A percentile compares a stretch with the other conserved stretches of the same genome.
Evolutionary conservation across 2,888 invertebrate species (phyloP).

Genomic region (Anthophora plumipes): DNA sequence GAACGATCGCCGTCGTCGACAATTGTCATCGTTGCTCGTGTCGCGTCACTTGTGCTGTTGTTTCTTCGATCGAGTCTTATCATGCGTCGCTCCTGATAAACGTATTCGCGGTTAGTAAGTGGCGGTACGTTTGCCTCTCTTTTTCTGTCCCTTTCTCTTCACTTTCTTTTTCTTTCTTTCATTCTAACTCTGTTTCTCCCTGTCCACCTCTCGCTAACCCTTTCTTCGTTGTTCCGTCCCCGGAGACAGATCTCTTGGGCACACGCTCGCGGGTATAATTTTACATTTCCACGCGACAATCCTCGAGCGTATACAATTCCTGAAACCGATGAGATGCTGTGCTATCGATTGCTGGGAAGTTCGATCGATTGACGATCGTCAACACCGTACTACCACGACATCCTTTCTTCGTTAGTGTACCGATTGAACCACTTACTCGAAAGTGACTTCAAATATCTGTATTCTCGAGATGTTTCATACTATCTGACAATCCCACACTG

Average conservation of each 20-base stretch:
- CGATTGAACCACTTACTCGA: too few species aligned
- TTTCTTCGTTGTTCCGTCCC: constrained; percentile 2
- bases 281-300: constrained; percentile 9
- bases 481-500: background rate
- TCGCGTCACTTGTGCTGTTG: constrained; percentile 32
- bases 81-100: constrained; percentile 67
- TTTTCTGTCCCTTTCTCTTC: constrained; percentile 31
- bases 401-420: too few species aligned
- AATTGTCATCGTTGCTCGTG: constrained; percentile 50
- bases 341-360: background rate
- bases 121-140: constrained; percentile 54
- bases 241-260: constrained; percentile 40
- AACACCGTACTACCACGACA: too few species aligned
- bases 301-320: background rate
- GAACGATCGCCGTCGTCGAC: constrained; percentile 69
- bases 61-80: constrained; percentile 51
- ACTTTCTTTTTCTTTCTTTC: background rate
- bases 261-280: constrained; percentile 50
- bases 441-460: background rate
- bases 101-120: constrained; percentile 70
- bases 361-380: background rate
- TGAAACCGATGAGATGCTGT: constrained; percentile 3
- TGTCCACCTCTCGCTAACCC: background rate
- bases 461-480: background rate
- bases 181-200: constrained; percentile 12